A percentile compares a stretch with the other conserved stretches of the same genome.
These are phyloP conservation scores for Archocentrus centrarchus DNA, from an alignment of 2,113 vertebrate species.

Conservation along the genomic window DNA sequence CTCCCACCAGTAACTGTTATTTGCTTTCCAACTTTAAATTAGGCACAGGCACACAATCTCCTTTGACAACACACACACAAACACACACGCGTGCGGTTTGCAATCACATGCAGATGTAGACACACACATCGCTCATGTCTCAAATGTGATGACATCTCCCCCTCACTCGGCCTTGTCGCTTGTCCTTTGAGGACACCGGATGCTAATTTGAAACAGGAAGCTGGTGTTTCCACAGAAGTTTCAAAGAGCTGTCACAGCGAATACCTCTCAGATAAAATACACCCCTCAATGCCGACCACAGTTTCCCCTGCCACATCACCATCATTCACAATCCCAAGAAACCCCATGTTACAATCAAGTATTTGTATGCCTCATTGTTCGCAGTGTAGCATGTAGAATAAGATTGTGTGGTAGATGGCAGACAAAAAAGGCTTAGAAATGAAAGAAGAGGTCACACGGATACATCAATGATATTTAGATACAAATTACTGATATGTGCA, in stretches of 20 bases:
- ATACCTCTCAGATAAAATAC: constrained; percentile 53
- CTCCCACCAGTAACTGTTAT: neutral
- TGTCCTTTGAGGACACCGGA: constrained; percentile 62
- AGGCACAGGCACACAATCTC: neutral
- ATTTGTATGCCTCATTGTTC: constrained; percentile 18
- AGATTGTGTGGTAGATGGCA: neutral
- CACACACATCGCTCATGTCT: constrained; percentile 38
- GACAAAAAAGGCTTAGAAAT: neutral
- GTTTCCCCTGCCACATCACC: constrained; percentile 20
- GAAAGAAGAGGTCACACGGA: neutral
- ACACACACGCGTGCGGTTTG: neutral
- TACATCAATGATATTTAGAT: neutral
- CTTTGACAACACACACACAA: constrained; percentile 14
- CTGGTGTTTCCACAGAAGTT: constrained; percentile 56
- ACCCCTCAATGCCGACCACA: constrained; percentile 25
- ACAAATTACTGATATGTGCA: neutral
- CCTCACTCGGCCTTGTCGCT: constrained; percentile 43
- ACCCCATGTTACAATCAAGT: constrained; percentile 10
- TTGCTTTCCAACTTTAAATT: neutral
- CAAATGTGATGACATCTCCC: constrained; percentile 40
- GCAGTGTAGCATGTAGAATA: neutral
- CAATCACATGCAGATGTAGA: constrained; percentile 47
- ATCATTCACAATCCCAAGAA: constrained; percentile 25
- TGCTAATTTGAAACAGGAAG: constrained; percentile 77
- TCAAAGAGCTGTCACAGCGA: constrained; percentile 70